phyloP scores from a whole-genome alignment of 1,140 invertebrate species.

The Drosophila ironensis region DNA sequence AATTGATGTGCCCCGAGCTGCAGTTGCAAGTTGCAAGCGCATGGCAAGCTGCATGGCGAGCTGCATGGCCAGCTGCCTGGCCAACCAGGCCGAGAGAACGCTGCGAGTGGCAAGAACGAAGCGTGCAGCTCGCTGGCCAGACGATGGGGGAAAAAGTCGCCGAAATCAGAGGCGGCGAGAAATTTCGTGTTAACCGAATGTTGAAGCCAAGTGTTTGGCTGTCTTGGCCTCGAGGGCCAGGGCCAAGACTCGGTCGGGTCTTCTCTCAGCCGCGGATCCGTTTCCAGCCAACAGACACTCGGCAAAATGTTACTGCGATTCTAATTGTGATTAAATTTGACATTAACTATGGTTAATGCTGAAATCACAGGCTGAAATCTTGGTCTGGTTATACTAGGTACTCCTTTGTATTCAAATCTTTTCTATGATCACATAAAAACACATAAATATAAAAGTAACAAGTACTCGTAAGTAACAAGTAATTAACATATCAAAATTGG shows the following conservation, averaged over 20 bases:
- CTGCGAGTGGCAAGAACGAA: constrained; percentile 1
- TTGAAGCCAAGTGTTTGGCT: constrained; percentile 70
- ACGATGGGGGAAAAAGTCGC: too few relatives aligned
- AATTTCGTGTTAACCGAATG: constrained; percentile 76
- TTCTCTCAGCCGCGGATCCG: background rate
- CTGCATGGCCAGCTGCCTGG: too few relatives aligned
- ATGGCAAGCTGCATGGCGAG: background rate
- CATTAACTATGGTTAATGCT: too few relatives aligned
- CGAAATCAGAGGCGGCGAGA: constrained; percentile 65
- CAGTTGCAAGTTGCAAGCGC: constrained; percentile 38
- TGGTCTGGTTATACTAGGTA: too few relatives aligned
- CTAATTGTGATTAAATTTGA: background rate
- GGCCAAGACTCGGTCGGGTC: constrained; percentile 12
- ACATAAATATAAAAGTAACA: too few relatives aligned
- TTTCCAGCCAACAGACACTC: background rate
- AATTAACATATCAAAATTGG: too few relatives aligned
- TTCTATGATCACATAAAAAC: too few relatives aligned
- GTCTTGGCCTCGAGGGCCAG: constrained; percentile 53
- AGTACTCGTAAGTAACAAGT: too few relatives aligned
- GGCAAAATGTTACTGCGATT: background rate
- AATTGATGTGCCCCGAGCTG: constrained; percentile 67
- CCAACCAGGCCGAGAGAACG: constrained; percentile 6
- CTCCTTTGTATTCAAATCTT: too few relatives aligned
- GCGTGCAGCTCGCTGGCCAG: too few relatives aligned
- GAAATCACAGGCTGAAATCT: too few relatives aligned